Evolutionary conservation across 2,113 vertebrate genomes (phyloP).

Genomic region (Reinhardtius hippoglossoides): DNA sequence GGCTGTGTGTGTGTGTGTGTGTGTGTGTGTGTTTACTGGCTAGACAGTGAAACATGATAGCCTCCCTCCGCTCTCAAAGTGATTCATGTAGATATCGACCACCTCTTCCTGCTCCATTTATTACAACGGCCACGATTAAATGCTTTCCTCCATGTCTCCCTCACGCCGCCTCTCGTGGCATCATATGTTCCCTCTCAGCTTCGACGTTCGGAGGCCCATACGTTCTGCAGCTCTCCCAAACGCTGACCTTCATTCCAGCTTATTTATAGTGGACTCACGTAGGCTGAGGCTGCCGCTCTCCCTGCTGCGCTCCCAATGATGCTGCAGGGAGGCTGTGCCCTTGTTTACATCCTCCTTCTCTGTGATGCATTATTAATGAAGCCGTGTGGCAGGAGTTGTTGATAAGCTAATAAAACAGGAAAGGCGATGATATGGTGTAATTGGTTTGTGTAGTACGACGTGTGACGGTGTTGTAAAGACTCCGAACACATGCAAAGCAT

Average conservation of each 20-base stretch:
- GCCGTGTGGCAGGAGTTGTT: slow-evolving; percentile 29
- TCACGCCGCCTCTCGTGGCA: slow-evolving; percentile 12
- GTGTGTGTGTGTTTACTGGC: slow-evolving; percentile 27
- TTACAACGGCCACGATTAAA: slow-evolving; percentile 62
- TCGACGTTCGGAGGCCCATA: background rate
- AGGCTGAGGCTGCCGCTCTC: slow-evolving; percentile 43
- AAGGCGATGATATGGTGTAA: background rate
- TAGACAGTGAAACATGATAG: slow-evolving; percentile 67
- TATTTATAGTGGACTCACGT: slow-evolving; percentile 80
- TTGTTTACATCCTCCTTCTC: slow-evolving; percentile 57
- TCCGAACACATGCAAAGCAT: background rate
- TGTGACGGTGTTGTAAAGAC: background rate
- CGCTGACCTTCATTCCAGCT: slow-evolving; percentile 75
- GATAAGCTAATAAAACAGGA: slow-evolving; percentile 26
- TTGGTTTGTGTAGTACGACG: background rate
- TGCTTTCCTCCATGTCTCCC: slow-evolving; percentile 9
- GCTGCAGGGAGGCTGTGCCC: slow-evolving; percentile 56
- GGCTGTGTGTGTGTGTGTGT: slow-evolving; percentile 20
- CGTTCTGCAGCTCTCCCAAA: slow-evolving; percentile 43
- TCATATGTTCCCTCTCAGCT: slow-evolving; percentile 51
- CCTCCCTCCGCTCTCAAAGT: slow-evolving; percentile 58
- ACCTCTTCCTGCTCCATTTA: slow-evolving; percentile 57
- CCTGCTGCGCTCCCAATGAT: slow-evolving; percentile 28
- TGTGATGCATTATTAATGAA: slow-evolving; percentile 69
- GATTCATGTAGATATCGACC: slow-evolving; percentile 71